Evolutionary conservation across 2,113 vertebrate species (phyloP).

Genomic region (Uria aalge): DNA sequence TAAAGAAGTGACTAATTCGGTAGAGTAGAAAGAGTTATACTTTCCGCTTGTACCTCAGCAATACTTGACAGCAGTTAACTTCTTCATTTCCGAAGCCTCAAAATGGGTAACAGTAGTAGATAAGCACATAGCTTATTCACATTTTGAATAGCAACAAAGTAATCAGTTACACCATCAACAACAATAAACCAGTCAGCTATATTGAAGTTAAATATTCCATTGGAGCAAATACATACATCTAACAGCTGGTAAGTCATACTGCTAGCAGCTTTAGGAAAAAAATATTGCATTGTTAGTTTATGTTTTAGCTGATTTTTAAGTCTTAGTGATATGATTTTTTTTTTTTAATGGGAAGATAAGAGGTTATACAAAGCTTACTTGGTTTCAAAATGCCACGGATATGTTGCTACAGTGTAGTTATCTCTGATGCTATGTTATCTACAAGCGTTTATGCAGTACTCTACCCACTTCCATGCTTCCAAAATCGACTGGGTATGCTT

Average conservation of each 20-base stretch:
- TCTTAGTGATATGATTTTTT: not conserved
- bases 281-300: not conserved
- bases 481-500: not conserved
- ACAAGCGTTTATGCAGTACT: not conserved
- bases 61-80: not conserved
- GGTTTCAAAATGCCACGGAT: not conserved
- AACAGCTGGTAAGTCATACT: conserved; percentile 21
- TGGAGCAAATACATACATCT: not conserved
- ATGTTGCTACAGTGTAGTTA: not conserved
- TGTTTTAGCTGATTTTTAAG: not conserved
- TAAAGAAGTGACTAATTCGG: not conserved
- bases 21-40: not conserved
- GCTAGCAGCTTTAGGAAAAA: not conserved
- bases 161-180: not conserved
- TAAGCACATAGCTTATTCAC: not conserved
- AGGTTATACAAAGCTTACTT: not conserved
- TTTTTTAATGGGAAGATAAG: not conserved
- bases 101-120: not conserved
- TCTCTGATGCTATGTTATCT: not conserved
- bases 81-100: not conserved
- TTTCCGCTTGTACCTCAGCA: not conserved
- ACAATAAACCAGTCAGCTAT: conserved; percentile 9
- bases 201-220: not conserved
- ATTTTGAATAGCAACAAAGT: not conserved
- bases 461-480: not conserved